Percentiles rank a stretch among this genome's conserved stretches.
phyloP scores from a whole-genome alignment of 2,113 vertebrate species.

The Mola mola region DNA sequence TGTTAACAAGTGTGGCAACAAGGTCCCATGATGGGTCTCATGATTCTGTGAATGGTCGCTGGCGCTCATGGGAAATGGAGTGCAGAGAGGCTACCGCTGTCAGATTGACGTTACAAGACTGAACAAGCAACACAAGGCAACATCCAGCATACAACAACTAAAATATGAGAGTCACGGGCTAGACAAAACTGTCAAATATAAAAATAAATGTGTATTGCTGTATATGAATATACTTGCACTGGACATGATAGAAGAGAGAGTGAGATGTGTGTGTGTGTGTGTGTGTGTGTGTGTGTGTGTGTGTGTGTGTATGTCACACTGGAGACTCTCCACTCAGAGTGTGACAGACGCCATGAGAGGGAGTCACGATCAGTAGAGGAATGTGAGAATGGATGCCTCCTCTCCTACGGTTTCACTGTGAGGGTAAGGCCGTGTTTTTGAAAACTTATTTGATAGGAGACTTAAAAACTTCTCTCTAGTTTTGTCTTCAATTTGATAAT shows the following conservation, averaged over 20 bases:
- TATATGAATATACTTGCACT: background rate
- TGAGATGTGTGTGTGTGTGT: background rate
- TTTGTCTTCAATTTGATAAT: too few species aligned
- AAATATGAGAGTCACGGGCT: too few species aligned
- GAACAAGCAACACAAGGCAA: too few species aligned
- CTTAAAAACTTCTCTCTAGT: too few species aligned
- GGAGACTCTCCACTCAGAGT: background rate
- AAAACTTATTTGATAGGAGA: too few species aligned
- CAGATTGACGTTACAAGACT: too few species aligned
- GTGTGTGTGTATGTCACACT: background rate
- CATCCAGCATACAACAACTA: too few species aligned
- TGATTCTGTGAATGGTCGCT: conserved; percentile 63
- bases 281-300: background rate
- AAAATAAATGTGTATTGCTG: too few species aligned
- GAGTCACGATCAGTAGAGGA: conserved; percentile 33
- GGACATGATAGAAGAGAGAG: background rate
- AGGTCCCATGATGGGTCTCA: conserved; percentile 73
- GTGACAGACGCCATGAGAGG: conserved; percentile 31
- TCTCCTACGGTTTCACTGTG: conserved; percentile 11
- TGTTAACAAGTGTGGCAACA: conserved; percentile 23
- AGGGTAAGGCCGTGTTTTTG: conserved; percentile 53
- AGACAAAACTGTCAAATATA: too few species aligned
- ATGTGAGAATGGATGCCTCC: conserved; percentile 27
- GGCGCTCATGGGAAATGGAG: conserved; percentile 75
- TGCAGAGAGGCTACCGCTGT: too few species aligned